phyloP scores from a whole-genome alignment of 2,888 invertebrate species.

The Hydroisotoma schaefferi region DNA sequence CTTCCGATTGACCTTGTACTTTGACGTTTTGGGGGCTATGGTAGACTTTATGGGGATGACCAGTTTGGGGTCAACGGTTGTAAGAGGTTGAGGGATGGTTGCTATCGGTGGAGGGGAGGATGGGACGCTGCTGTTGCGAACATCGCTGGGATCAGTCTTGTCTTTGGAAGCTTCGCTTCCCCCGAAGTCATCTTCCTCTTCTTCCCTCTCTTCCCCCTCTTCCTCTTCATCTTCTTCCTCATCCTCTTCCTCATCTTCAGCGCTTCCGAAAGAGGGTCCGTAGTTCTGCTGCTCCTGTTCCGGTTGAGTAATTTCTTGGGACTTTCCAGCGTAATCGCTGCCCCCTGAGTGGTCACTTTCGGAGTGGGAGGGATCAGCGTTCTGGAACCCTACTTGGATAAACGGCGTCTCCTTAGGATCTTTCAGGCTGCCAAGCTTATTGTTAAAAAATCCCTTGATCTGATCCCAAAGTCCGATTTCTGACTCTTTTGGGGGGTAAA shows the following conservation, averaged over 20 bases:
- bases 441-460: conserved; percentile 4
- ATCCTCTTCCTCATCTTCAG: conserved; percentile 23
- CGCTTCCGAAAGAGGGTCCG: background rate
- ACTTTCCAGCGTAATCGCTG: too few relatives aligned
- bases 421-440: background rate
- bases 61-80: background rate
- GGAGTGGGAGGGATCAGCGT: background rate
- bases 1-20: conserved; percentile 14
- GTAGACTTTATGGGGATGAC: conserved; percentile 1
- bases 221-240: conserved; percentile 17
- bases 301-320: too few relatives aligned
- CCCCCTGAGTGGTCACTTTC: background rate
- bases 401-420: conserved; percentile 1
- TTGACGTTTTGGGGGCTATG: conserved; percentile 9
- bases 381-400: background rate
- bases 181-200: conserved; percentile 14
- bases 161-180: conserved; percentile 3
- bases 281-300: too few relatives aligned
- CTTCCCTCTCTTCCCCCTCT: conserved; percentile 9
- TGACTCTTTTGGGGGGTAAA: background rate
- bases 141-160: background rate
- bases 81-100: conserved; percentile 1
- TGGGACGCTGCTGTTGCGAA: background rate
- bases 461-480: conserved; percentile 4
- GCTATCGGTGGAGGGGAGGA: background rate